Percentiles rank a stretch among this genome's conserved stretches.
These are phyloP conservation scores for Microctonus brassicae DNA, from an alignment of 2,888 invertebrate species.

Conservation along the genomic window DNA sequence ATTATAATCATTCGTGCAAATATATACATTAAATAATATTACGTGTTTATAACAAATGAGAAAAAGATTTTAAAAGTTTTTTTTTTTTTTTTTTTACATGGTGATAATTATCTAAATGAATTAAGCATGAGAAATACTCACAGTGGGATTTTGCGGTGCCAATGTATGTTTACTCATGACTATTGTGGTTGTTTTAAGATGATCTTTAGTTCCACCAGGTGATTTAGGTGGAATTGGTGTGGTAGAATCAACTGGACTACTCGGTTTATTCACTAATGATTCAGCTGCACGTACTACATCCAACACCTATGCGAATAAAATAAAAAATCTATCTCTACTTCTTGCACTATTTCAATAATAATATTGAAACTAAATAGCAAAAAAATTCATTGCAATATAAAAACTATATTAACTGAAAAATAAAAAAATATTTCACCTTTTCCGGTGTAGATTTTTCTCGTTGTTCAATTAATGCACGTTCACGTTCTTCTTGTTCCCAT, in stretches of 20 bases:
- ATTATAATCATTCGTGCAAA: background rate
- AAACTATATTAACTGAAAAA: background rate
- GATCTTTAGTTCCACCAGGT: conserved; percentile 76
- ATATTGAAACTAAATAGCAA: background rate
- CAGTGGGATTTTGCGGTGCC: conserved; percentile 78
- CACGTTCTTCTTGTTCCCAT: conserved; percentile 80
- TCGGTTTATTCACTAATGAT: conserved; percentile 77
- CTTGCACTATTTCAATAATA: background rate
- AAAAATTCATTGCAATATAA: background rate
- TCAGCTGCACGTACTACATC: conserved; percentile 93
- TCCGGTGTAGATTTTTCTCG: conserved; percentile 87
- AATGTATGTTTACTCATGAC: conserved; percentile 95
- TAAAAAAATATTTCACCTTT: conserved; percentile 73
- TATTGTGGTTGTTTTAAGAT: conserved; percentile 88
- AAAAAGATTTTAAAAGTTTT: too few relatives aligned
- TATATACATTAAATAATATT: background rate
- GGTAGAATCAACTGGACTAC: conserved; percentile 69
- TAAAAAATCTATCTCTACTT: conserved; percentile 35
- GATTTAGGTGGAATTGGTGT: conserved; percentile 79
- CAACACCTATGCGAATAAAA: conserved; percentile 75
- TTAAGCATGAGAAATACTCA: conserved; percentile 66
- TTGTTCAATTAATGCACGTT: conserved; percentile 72
- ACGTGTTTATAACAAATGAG: background rate
- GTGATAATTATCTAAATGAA: conserved; percentile 3
- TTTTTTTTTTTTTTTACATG: too few relatives aligned